Base-by-base conservation (phyloP, 2,113 vertebrate genomes). In the Oreochromis aureus region DNA sequence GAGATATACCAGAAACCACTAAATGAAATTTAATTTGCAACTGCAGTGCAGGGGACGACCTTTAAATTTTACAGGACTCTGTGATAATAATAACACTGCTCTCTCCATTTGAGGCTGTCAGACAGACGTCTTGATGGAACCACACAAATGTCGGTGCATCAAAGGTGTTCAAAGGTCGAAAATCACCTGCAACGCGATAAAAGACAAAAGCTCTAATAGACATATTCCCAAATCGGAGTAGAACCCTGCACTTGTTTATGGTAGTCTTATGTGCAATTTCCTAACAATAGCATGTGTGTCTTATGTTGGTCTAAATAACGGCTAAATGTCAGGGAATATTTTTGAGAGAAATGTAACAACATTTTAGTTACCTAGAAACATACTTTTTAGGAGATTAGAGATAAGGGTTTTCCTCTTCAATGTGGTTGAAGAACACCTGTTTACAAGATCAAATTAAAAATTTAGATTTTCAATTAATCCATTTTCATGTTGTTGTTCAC, bases 11-110 rank as follows among this genome's bases (percentile, higher is more conserved):
- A 41, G 46, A 34, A 24, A 18, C 6, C 58, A 56, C 36, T 82
- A 56, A 81, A 82, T 80, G 2, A 32, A 61, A 78, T 69, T 39
- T 51, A 54, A 82, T 90, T 83, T 82, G 55, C 6, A 59, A 11
- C 55, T 27, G 53, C 54, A 58, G 30, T 15, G 22, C 48, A 48
- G 61, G 2, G 48, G 39, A 71, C 81, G 69, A 66, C 86, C 82
- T 89, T 92, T 84, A 76, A 5, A 59, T 82, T 86, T 80, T 56
- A 53, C 34, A 53, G 69, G 56, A 54, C n/a, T 44, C 10, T 2
- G 19, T 79, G 41, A 82, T 36, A 2, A 24, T n/a, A 55, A 71
- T 76, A 78, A 66, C 11, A 27, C 63, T n/a, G 46, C 36, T 30
- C 32, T 88, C 36, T 15, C 8, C 39, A 81, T 71, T 84, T 63